phyloP scores from a whole-genome alignment of 2,888 invertebrate genomes.

The Caenorhabditis macrosperma region DNA sequence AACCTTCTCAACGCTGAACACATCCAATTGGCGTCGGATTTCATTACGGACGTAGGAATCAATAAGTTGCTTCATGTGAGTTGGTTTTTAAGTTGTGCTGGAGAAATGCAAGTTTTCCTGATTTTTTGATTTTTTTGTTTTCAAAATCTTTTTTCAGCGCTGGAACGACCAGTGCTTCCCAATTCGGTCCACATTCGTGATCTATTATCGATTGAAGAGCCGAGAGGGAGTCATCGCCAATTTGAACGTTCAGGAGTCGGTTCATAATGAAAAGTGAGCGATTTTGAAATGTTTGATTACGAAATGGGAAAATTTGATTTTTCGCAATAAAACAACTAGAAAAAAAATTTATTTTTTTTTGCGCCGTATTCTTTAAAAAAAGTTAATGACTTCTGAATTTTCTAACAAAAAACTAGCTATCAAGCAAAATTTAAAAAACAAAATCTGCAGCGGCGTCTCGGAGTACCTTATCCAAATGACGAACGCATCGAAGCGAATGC shows the following conservation, averaged over 20 bases:
- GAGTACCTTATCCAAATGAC: constrained; percentile 35
- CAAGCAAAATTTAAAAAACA: no score
- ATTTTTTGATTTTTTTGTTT: neutral
- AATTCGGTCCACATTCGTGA: constrained; percentile 36
- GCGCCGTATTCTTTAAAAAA: no score
- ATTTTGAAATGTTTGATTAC: no score
- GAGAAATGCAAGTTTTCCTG: no score
- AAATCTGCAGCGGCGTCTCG: constrained; percentile 35
- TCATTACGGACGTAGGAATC: constrained; percentile 24
- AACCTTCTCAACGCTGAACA: constrained; percentile 25
- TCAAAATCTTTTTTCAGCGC: constrained; percentile 17
- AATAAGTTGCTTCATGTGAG: constrained; percentile 23
- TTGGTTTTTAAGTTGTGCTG: neutral
- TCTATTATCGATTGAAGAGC: constrained; percentile 18
- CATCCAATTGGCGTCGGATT: constrained; percentile 36
- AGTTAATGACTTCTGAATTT: no score
- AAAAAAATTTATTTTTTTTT: no score
- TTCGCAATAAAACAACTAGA: neutral
- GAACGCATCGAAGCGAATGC: constrained; percentile 32
- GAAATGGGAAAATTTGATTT: neutral
- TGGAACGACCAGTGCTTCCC: constrained; percentile 44
- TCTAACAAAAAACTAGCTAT: no score
- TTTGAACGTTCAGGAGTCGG: constrained; percentile 2
- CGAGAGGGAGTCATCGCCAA: constrained; percentile 7
- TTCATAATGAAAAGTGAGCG: constrained; percentile 7